phyloP scores from a whole-genome alignment of 2,888 invertebrate genomes.

The Lasioglossum morio region DNA sequence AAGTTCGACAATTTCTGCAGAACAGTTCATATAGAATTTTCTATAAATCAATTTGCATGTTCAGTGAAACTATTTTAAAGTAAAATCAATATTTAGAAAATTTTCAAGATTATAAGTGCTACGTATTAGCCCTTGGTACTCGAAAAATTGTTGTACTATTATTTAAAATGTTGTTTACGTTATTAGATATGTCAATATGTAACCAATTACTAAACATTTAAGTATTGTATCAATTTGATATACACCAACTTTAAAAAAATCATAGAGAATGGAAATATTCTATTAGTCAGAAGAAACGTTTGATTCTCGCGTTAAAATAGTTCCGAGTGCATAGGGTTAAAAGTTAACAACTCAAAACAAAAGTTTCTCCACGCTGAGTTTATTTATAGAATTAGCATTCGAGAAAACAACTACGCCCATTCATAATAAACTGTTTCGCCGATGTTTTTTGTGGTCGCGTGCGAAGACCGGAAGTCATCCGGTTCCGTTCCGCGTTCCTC shows the following conservation, averaged over 20 bases:
- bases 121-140: background rate
- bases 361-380: background rate
- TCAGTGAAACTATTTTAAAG: background rate
- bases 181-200: too few species aligned
- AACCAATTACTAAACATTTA: too few species aligned
- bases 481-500: constrained; percentile 14
- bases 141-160: too few species aligned
- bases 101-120: background rate
- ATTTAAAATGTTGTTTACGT: too few species aligned
- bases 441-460: too few species aligned
- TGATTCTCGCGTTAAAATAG: too few species aligned
- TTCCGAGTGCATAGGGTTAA: too few species aligned
- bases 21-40: background rate
- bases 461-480: constrained; percentile 2
- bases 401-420: background rate
- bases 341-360: background rate
- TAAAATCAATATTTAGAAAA: background rate
- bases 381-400: background rate
- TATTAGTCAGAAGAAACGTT: too few species aligned
- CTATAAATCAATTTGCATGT: background rate
- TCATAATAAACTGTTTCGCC: background rate
- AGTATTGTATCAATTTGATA: too few species aligned
- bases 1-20: too few species aligned
- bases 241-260: too few species aligned
- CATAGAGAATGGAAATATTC: too few species aligned